Base-by-base conservation (phyloP, 2,888 invertebrate species). In the Agriopis leucophaearia region DNA sequence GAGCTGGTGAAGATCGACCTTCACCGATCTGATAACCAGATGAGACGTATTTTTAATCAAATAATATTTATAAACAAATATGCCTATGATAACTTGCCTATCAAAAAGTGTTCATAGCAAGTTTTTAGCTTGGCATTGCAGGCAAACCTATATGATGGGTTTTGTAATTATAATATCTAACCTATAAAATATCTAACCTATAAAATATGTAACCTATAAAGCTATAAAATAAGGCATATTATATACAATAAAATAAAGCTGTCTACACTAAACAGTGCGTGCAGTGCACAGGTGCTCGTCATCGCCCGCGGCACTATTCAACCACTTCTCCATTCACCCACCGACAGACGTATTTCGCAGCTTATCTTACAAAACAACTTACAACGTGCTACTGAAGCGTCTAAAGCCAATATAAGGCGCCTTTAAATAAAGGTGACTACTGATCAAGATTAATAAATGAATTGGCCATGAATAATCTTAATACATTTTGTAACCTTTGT, bases 301-400 rank as follows among this genome's bases (percentile, higher is more conserved):
- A 27, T 55, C 64, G 58, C 63, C 48, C 35, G 64, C 56, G 57
- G 57, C 51, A 3, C 16, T 9, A 38, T 55, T 13, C 18, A 7
- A 8, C 52, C 45, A 35, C 55, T 6, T 56, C 50, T 66, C 36
- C 56, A 55, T 60, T 56, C 60, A 48, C 15, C 36, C 18, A 45
- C 52, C 12, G 15, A 57, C 64, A 15, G 27, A 55, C 42, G 38
- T 15, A 16, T 44, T 48, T 66, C 42, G 15, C 58, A 47, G 36
- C 35, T 66, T 66, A 66, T 66, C 66, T 58, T 48, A 16, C 18
- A 55, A 42, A 15, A 10, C 40, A 54, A 65, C 60, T 65, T 65
- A 65, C 38, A 40, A 42, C 36, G 44, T 36, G 60, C 66, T 60
- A 55, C 66, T 42, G 59, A 65, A 65, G n/a, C 36, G 60, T 55